These are phyloP conservation scores for Gymnothorax reevesii DNA, from an alignment of 2,797 vertebrate species.

Conservation along the genomic window DNA sequence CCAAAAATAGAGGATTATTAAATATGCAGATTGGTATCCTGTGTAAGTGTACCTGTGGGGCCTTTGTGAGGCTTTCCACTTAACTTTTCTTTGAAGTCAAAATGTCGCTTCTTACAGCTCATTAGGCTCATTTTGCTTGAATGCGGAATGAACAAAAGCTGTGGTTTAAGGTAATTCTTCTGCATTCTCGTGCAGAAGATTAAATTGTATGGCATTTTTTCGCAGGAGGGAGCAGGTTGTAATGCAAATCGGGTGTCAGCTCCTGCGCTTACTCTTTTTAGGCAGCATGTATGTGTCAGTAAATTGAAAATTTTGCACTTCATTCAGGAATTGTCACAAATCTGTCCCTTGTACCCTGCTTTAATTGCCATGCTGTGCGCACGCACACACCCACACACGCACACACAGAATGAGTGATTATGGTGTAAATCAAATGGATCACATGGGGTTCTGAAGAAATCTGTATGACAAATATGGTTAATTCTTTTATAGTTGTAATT, in stretches of 20 bases:
- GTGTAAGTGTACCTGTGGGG: not conserved
- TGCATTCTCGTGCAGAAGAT: not conserved
- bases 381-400: no score
- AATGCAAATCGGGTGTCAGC: not conserved
- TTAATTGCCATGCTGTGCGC: not conserved
- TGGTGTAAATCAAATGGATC: no score
- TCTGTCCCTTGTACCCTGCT: not conserved
- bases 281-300: not conserved
- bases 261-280: not conserved
- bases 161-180: not conserved
- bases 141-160: not conserved
- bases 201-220: not conserved
- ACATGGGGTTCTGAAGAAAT: no score
- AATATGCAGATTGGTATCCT: not conserved
- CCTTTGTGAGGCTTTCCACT: not conserved
- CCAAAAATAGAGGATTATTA: not conserved
- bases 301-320: not conserved
- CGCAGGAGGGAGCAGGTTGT: constrained; percentile 1
- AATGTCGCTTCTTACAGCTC: not conserved
- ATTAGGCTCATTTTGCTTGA: not conserved
- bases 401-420: no score
- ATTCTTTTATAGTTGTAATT: no score
- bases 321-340: not conserved
- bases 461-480: no score
- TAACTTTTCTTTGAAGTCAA: not conserved